phyloP scores from a whole-genome alignment of 2,113 vertebrate species.

The Labeo catla region DNA sequence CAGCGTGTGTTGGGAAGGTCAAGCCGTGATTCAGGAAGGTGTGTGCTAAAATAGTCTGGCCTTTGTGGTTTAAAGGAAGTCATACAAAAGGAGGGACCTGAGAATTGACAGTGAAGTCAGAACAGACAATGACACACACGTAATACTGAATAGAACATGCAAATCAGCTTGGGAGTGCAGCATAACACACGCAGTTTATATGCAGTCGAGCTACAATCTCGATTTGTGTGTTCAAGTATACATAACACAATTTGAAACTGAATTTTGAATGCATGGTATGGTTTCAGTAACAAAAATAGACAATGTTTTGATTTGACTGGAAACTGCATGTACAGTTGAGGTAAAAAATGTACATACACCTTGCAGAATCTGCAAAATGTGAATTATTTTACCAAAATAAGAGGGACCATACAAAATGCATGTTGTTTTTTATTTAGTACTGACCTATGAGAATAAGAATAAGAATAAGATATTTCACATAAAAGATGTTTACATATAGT shows the following conservation, averaged over 20 bases:
- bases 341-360: too few relatives aligned
- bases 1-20: slow-evolving; percentile 23
- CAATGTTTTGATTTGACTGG: background rate
- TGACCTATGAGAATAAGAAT: too few relatives aligned
- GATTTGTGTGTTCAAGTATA: background rate
- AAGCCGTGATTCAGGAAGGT: slow-evolving; percentile 47
- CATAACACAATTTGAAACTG: background rate
- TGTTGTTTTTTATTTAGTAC: too few relatives aligned
- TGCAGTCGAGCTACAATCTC: background rate
- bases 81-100: slow-evolving; percentile 41
- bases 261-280: background rate
- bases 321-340: background rate
- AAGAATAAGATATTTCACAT: too few relatives aligned
- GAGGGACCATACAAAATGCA: too few relatives aligned
- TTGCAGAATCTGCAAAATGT: too few relatives aligned
- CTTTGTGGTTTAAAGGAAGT: slow-evolving; percentile 52
- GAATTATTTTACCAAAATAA: too few relatives aligned
- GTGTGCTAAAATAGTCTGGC: slow-evolving; percentile 50
- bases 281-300: background rate
- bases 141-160: slow-evolving; percentile 11
- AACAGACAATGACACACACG: background rate
- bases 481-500: too few relatives aligned
- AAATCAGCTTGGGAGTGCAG: background rate
- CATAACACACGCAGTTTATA: background rate
- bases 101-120: slow-evolving; percentile 38